Percentiles rank a stretch among this genome's conserved stretches.
phyloP scores from a whole-genome alignment of 2,113 vertebrate species.

The Coryphaenoides rupestris region DNA sequence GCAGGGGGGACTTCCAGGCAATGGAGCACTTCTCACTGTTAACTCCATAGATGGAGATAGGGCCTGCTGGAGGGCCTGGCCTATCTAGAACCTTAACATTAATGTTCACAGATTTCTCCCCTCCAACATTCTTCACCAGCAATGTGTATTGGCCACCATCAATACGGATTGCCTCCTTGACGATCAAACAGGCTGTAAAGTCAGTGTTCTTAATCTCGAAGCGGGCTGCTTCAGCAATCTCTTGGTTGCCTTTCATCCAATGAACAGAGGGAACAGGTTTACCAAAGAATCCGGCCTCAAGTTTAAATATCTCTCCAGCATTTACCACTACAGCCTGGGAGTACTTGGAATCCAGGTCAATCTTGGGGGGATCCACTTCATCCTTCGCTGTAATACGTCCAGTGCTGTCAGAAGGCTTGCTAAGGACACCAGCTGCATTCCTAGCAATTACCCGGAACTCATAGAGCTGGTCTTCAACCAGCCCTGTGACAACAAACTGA shows the following conservation, averaged over 20 bases:
- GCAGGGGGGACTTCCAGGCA: constrained; percentile 89
- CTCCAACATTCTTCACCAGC: constrained; percentile 90
- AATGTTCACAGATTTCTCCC: constrained; percentile 85
- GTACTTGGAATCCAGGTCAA: constrained; percentile 91
- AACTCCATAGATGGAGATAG: constrained; percentile 84
- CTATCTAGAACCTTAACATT: constrained; percentile 92
- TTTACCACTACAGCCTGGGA: constrained; percentile 84
- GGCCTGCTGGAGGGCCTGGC: constrained; percentile 93
- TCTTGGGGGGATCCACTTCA: constrained; percentile 92
- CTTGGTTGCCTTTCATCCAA: constrained; percentile 84
- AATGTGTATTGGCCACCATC: constrained; percentile 92
- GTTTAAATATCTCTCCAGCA: constrained; percentile 88
- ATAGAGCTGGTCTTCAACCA: constrained; percentile 89
- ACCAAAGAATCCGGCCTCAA: constrained; percentile 86
- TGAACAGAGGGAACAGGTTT: constrained; percentile 88
- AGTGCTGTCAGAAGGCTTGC: constrained; percentile 91
- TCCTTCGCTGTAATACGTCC: constrained; percentile 92
- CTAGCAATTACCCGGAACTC: constrained; percentile 95
- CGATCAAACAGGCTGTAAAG: constrained; percentile 82
- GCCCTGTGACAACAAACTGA: constrained; percentile 90
- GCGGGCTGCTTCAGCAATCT: constrained; percentile 83
- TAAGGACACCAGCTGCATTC: constrained; percentile 89
- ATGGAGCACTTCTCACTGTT: constrained; percentile 90
- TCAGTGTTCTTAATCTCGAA: constrained; percentile 90
- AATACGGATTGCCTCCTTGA: constrained; percentile 88